Base-by-base conservation (phyloP, 2,113 vertebrate genomes). In the Castor canadensis region DNA sequence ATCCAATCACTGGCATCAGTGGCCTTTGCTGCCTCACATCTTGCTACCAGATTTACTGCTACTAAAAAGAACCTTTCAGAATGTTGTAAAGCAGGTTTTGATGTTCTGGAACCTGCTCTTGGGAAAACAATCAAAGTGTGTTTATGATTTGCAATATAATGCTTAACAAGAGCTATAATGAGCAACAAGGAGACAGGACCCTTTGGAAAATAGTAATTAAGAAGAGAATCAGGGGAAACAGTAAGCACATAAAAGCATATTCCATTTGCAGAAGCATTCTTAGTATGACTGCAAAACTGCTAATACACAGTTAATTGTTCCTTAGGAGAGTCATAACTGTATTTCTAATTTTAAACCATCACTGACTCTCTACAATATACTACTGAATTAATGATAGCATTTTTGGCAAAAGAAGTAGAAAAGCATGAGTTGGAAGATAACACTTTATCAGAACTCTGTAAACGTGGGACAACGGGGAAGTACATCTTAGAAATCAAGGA, bases 31-130 rank as follows among this genome's bases (percentile, higher is more conserved):
- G 67, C 92, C 67, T 92, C 85, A 84, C 69, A 95, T 95, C 95
- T 97, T 95, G 86, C 90, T 95, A 96, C 95, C 94, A 97, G 94
- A 97, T 96, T 92, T 94, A 71, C 35, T 72, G 80, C 95, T 97
- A 95, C 94, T 56, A 95, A 69, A 60, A n/a, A 47, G 26, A 75
- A 67, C 24, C 47, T 69, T 92, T 94, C 77, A 87, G 83, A 85
- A 91, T 62, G 93, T 60, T 32, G 1, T 73, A 92, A 96, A 93
- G 93, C 52, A 96, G 81, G 45, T 94, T 92, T 88, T 96, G 88
- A 95, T 72, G 73, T 94, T 92, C 94, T 72, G 67, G 88, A 84
- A 96, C 87, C 54, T 94, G 88, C 86, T 93, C 94, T 87, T 94
- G 89, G 94, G 92, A 95, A 97, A 96, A 93, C 60, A 82, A 95